Percentiles rank a stretch among this genome's conserved stretches.
These are phyloP conservation scores for Periphyllus acericola DNA, from an alignment of 2,888 invertebrate genomes.

Conservation along the genomic window DNA sequence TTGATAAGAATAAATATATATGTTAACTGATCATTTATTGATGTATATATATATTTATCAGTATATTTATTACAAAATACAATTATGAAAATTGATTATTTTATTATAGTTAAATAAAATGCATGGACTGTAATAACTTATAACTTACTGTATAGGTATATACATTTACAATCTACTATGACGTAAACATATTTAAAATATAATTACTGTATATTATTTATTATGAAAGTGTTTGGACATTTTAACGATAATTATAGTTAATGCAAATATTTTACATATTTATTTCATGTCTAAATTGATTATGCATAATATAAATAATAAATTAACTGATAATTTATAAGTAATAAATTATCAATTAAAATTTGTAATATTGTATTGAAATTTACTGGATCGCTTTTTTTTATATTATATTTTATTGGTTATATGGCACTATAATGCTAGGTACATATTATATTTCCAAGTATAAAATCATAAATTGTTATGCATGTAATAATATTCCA, in stretches of 20 bases:
- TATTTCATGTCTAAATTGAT: neutral
- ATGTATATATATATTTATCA: neutral
- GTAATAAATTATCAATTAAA: neutral
- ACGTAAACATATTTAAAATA: conserved; percentile 21
- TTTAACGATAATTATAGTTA: neutral
- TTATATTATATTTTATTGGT: neutral
- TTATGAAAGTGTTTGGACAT: neutral
- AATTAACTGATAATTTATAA: neutral
- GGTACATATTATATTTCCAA: neutral
- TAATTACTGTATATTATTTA: neutral
- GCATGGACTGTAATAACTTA: too few relatives aligned
- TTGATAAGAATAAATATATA: neutral
- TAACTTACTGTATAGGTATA: neutral
- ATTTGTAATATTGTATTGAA: neutral
- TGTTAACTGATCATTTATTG: neutral
- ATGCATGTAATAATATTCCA: neutral
- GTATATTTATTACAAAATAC: neutral
- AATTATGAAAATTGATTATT: conserved; percentile 12
- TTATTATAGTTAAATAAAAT: neutral
- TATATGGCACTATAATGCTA: neutral
- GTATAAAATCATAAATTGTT: neutral
- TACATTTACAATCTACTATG: neutral
- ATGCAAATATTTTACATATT: neutral
- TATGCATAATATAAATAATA: neutral
- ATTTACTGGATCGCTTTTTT: neutral